Conservation (phyloP, 2,888 invertebrate species). For the Masnerella sp. region DNA sequence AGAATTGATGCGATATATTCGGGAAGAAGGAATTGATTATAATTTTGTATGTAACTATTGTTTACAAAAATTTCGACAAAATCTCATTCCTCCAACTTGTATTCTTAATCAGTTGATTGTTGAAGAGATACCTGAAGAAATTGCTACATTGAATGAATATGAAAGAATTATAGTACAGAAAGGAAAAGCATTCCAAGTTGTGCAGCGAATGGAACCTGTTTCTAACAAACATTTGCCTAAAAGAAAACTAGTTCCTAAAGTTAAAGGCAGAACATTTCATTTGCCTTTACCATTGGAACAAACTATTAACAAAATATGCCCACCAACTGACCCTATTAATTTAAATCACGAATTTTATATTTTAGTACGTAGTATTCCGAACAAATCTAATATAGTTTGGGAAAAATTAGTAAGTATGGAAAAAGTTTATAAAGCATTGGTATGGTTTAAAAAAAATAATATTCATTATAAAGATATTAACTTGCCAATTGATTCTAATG, state of each 20-base stretch:
- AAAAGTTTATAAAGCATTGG: constrained; percentile 66
- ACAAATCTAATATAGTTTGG: constrained; percentile 59
- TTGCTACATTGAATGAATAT: constrained; percentile 26
- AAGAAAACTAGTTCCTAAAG: constrained; percentile 60
- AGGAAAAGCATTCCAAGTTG: constrained; percentile 11
- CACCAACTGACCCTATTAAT: constrained; percentile 64
- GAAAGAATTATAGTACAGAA: constrained; percentile 23
- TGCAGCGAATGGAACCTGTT: background rate
- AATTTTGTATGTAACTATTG: constrained; percentile 25
- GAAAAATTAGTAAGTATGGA: constrained; percentile 66
- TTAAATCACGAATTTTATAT: constrained; percentile 67
- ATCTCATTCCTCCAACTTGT: constrained; percentile 58
- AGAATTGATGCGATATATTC: constrained; percentile 1
- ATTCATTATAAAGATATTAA: constrained; percentile 11
- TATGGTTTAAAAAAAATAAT: constrained; percentile 61
- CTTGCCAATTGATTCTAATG: no score
- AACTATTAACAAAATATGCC: constrained; percentile 68
- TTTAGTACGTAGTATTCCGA: no score
- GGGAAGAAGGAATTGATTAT: constrained; percentile 21
- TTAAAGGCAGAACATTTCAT: no score
- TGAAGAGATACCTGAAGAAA: constrained; percentile 18
- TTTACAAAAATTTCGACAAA: constrained; percentile 10
- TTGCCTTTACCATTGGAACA: constrained; percentile 58
- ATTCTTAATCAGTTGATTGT: constrained; percentile 59
- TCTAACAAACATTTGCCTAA: constrained; percentile 59